Base-by-base conservation (phyloP, 2,888 invertebrate genomes). In the Cordylochernes scorpioides region DNA sequence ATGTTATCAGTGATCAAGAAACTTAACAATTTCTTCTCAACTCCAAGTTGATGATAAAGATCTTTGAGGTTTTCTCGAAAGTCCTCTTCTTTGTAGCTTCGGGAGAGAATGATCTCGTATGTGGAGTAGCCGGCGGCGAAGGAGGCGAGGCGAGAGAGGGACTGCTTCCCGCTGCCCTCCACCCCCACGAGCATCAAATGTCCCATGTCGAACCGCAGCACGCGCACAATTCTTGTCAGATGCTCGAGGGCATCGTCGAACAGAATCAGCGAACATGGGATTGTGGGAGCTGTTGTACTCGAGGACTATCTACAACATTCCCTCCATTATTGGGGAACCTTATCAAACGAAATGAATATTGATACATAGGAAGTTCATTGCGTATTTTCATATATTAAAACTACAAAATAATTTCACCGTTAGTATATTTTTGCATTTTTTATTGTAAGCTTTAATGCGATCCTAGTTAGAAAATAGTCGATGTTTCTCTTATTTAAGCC, bases 171-270 rank as follows among this genome's bases (percentile, higher is more conserved):
- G 2, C 78, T 80, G 21, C 82, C 82, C 27, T 82, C 82, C 3
- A 84, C 75, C 4, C 82, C 82, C 3, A 84, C 80, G 2, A 82
- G 57, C 42, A 82, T 59, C 4, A 71, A 66, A 49, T 86, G 78
- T 0, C 82, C 82, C 38, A 69, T 59, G 46, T 71, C 64, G 66
- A 80, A 68, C 38, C 84, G 63, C 35, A 86, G 57, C 1, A 71
- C 69, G 14, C 86, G 67, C 44, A 84, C 82, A 8, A 80, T 64
- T 25, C 84, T 62, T 0, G 78, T 84, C 45, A 86, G 50, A 51
- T 88, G 84, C 47, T 86, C 82, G 28, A 86, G 54, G 24, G 80
- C 84, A 48, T 84, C 82, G 47, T 86, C 75, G 49, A 86, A 86
- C 15, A 86, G 58, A 0, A 86, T 80, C 39, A 86, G 61, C 15